Evolutionary conservation across 1,140 invertebrate species (phyloP), one percentile per base, ranked within the genome.

Genomic region (Drosophila nikananu): DNA sequence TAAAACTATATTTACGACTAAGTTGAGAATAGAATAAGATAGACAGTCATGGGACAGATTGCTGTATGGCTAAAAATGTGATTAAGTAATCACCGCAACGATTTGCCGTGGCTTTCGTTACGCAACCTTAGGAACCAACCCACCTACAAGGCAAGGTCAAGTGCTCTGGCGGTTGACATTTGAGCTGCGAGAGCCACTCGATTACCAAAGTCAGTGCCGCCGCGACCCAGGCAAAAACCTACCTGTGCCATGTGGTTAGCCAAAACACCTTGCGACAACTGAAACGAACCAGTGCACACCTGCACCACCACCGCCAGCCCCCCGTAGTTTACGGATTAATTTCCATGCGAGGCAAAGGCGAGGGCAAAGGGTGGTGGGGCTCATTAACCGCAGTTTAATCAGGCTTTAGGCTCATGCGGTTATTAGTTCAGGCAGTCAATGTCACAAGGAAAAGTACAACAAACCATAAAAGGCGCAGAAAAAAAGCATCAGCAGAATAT

Each of bases 321-420:
- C 35, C 66, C 21, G 21, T 37, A 12, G 19, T 23, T 51, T 25
- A 13, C 37, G 73, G 39, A 51, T 76, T 54, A 51, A 76, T 57
- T 75, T 65, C 71, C 61, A 41, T 61, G 48, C 21, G n/a, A 35
- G 51, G 17, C 27, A 21, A 23, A 23, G 19, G 39, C 39, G 17
- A 42, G 19, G 41, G 41, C n/a, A 19, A 23, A 23, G 54, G 54
- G 32, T 7, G 21, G 77, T 44, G 74, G 78, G 76, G 68, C 86
- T 86, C 86, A 90, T 90, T 90, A 90, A 90, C 86, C 86, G 86
- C 86, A 90, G 86, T 55, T 90, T 90, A 90, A 90, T 90, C 86
- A 80, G 72, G 76, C 73, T 82, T 86, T 82, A 80, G 84, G 70
- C 68, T 68, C 77, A 58, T 84, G 86, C 66, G 86, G 86, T 82